Evolutionary conservation across 2,113 vertebrate genomes (phyloP).

Genomic region (Equus przewalskii): DNA sequence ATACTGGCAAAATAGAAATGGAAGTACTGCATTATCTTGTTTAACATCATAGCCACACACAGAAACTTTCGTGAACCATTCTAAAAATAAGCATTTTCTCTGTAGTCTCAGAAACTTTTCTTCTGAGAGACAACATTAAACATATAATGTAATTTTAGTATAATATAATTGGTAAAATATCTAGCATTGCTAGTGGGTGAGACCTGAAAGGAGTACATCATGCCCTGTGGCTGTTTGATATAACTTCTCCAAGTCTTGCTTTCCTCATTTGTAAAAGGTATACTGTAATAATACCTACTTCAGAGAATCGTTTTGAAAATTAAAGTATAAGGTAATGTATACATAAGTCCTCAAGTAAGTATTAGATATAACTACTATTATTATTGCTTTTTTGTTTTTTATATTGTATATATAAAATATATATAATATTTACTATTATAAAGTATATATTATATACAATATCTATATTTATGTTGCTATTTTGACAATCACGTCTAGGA

Average conservation of each 20-base stretch:
- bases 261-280: neutral
- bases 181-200: neutral
- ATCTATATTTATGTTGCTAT: neutral
- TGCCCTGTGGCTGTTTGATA: neutral
- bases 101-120: neutral
- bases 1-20: neutral
- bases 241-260: neutral
- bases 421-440: too few relatives aligned
- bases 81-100: neutral
- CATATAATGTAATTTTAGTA: neutral
- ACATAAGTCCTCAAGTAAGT: neutral
- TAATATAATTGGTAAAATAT: slow-evolving; percentile 20
- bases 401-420: neutral
- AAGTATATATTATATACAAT: too few relatives aligned
- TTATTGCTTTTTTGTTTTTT: neutral
- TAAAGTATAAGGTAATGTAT: neutral
- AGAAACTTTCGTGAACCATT: neutral
- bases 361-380: neutral
- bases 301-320: neutral
- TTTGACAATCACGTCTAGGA: neutral
- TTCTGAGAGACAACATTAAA: neutral
- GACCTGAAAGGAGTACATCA: neutral
- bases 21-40: slow-evolving; percentile 21
- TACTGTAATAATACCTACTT: neutral
- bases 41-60: neutral